Conservation (phyloP, 2,888 invertebrate genomes). For the Ptycholaimellus sp. region DNA sequence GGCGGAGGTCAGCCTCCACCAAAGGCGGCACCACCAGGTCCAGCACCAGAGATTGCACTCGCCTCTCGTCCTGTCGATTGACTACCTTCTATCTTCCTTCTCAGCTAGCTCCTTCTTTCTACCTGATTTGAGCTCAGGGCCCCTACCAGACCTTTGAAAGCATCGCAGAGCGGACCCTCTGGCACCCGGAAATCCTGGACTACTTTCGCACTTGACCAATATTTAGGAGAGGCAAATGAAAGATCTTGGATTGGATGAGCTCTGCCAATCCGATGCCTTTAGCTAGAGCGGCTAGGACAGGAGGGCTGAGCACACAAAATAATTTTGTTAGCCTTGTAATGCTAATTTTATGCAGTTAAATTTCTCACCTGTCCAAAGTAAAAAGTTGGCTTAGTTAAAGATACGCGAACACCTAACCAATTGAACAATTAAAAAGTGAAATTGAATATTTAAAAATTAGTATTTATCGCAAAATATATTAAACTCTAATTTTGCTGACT, state of each 20-base stretch:
- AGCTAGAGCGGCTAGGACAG: slow-evolving; percentile 46
- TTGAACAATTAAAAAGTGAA: too few species aligned
- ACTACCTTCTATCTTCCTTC: slow-evolving; percentile 21
- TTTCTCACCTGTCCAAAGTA: too few species aligned
- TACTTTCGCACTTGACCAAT: slow-evolving; percentile 4
- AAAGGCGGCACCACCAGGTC: slow-evolving; percentile 59
- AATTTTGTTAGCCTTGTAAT: too few species aligned
- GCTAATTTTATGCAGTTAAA: too few species aligned
- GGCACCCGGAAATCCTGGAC: slow-evolving; percentile 48
- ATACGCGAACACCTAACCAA: too few species aligned
- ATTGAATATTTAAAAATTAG: too few species aligned
- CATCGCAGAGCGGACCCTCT: slow-evolving; percentile 41
- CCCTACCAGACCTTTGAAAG: slow-evolving; percentile 56
- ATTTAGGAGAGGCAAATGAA: slow-evolving; percentile 5
- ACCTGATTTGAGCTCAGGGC: slow-evolving; percentile 42
- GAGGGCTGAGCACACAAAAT: too few species aligned
- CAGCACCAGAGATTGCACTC: slow-evolving; percentile 49
- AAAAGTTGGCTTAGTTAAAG: too few species aligned
- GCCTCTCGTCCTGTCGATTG: slow-evolving; percentile 38
- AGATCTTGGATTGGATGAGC: slow-evolving; percentile 6
- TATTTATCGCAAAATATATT: too few species aligned
- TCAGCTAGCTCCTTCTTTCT: slow-evolving; percentile 13
- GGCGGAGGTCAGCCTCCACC: slow-evolving; percentile 56
- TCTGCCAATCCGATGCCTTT: background rate
- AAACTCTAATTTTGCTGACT: too few species aligned